Base-by-base conservation (phyloP, 2,113 vertebrate genomes). In the Chaetodon trifascialis region DNA sequence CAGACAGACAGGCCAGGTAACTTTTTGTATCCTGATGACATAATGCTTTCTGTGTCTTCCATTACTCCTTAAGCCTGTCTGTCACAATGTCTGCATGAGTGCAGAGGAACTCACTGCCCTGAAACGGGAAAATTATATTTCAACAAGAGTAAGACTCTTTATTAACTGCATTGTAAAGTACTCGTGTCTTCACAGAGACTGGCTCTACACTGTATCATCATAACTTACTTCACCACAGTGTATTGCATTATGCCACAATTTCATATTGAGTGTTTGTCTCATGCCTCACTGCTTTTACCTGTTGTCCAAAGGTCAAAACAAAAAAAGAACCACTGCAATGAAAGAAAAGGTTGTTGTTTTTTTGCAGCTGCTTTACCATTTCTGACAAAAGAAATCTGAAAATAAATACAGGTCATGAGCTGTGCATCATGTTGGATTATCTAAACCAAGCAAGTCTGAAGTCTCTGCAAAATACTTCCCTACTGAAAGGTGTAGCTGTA, bases 181-280 rank as follows among this genome's bases (percentile, higher is more conserved):
- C 9, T 25, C 8, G 52, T 0, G 10, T 30, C 12, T 44, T 55
- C 14, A 63, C 30, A 30, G 30, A 30, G 2, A 30, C 30, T 30
- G 30, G 42, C 23, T 66, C 67, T n/a, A 42, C 40, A 40, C 36
- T 47, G 30, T 40, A 56, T 49, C 16, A 11, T 52, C 19, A 66
- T 34, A 72, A n/a, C 23, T 25, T 21, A 6, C 14, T 47, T 10
- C 51, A 34, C 2, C 23, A 7, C 62, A 36, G 47, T n/a, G 49
- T 30, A 12, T 38, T 56, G 17, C 56, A 21, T 56, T 77, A 44
- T 64, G 58, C 34, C 11, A 7, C 63, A 58, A 3, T 46, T 62
- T 55, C 9, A 11, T 46, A 76, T 62, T 64, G 86, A 84, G 64
- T 58, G 56, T 47, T 58, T 65, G 75, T 79, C 80, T 19, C 46